Conservation (phyloP, 2,888 invertebrate genomes). For the Drosophila ezoana region DNA sequence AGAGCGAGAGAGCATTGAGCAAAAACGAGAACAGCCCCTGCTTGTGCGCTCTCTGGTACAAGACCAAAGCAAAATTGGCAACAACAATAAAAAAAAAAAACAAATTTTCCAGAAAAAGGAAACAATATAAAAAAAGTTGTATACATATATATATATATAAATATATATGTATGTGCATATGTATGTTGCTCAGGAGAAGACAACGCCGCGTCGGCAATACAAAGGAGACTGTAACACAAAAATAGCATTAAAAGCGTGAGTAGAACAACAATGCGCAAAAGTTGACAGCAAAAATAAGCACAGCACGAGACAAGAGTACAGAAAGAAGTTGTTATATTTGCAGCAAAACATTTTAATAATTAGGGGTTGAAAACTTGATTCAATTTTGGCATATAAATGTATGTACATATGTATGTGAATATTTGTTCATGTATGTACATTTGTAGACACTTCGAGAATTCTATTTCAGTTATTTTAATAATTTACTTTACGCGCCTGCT, state of each 20-base stretch:
- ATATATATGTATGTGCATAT: conserved; percentile 4
- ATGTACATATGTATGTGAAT: neutral
- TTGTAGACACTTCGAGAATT: neutral
- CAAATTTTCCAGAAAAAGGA: conserved; percentile 63
- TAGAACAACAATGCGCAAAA: conserved; percentile 48
- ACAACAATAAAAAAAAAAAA: conserved; percentile 57
- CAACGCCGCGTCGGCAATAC: conserved; percentile 47
- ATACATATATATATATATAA: conserved; percentile 1
- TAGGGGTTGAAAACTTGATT: conserved; percentile 57
- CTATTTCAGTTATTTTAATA: conserved; percentile 6
- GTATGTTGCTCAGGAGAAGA: conserved; percentile 28
- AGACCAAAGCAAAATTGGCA: conserved; percentile 53
- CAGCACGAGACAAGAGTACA: conserved; percentile 10
- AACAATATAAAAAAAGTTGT: conserved; percentile 45
- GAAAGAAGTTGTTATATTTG: conserved; percentile 45
- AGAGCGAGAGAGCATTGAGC: conserved; percentile 12
- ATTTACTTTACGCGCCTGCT: conserved; percentile 4
- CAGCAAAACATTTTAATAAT: conserved; percentile 46
- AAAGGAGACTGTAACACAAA: conserved; percentile 58
- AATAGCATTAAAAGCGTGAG: conserved; percentile 55
- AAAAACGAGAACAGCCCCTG: conserved; percentile 29
- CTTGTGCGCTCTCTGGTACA: conserved; percentile 12
- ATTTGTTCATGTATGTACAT: neutral
- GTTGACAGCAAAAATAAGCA: conserved; percentile 38
- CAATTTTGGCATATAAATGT: conserved; percentile 19